Evolutionary conservation across 1,140 invertebrate genomes (phyloP).

Genomic region (Drosophila pandora): DNA sequence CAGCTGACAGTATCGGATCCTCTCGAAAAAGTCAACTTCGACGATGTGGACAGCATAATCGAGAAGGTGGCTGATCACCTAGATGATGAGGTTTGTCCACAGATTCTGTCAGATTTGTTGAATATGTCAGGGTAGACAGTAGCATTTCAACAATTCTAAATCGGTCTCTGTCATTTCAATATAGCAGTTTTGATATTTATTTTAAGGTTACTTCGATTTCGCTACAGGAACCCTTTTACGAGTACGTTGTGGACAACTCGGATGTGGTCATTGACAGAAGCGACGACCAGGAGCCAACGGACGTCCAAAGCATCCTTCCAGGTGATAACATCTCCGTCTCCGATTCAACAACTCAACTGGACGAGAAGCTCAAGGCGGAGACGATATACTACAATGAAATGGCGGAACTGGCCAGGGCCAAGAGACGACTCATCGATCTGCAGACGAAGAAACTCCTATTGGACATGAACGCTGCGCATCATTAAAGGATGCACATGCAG

Average conservation of each 20-base stretch:
- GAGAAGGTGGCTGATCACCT: slow-evolving; percentile 69
- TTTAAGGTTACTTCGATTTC: slow-evolving; percentile 48
- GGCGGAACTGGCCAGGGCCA: slow-evolving; percentile 74
- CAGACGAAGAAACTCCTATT: slow-evolving; percentile 71
- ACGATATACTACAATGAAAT: slow-evolving; percentile 81
- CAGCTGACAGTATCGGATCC: slow-evolving; percentile 48
- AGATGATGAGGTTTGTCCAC: slow-evolving; percentile 59
- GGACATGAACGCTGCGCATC: slow-evolving; percentile 68
- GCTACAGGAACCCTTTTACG: slow-evolving; percentile 67
- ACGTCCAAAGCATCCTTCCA: slow-evolving; percentile 37
- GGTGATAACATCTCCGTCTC: slow-evolving; percentile 44
- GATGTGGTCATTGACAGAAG: slow-evolving; percentile 45
- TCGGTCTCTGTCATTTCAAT: background rate
- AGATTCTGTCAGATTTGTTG: background rate
- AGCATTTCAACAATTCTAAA: background rate
- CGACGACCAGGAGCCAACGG: slow-evolving; percentile 47
- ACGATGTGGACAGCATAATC: slow-evolving; percentile 72
- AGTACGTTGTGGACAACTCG: slow-evolving; percentile 67
- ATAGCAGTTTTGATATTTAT: slow-evolving; percentile 2
- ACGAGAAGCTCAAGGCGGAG: slow-evolving; percentile 75
- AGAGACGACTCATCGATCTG: slow-evolving; percentile 66
- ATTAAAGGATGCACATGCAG: slow-evolving; percentile 5
- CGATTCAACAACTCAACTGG: slow-evolving; percentile 61
- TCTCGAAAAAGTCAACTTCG: slow-evolving; percentile 68
- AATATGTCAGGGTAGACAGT: background rate